phyloP scores from a whole-genome alignment of 1,140 invertebrate genomes.

The Anastatus disparis region DNA sequence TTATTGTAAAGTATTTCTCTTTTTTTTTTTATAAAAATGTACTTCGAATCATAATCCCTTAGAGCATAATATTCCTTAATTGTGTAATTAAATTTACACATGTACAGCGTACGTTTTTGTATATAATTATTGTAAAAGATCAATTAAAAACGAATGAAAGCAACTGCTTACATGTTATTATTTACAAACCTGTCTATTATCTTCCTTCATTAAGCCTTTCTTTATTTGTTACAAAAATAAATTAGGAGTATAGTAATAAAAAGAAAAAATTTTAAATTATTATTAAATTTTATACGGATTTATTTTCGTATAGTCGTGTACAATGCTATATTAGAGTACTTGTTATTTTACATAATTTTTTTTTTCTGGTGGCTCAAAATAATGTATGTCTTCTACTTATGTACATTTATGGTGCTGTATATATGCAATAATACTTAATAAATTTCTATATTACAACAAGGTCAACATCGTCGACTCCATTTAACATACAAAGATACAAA shows the following conservation, averaged over 20 bases:
- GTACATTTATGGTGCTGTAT: conserved; percentile 64
- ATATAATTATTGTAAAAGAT: conserved; percentile 29
- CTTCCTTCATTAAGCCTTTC: neutral
- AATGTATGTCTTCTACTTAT: conserved; percentile 65
- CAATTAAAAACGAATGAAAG: conserved; percentile 23
- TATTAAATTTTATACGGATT: conserved; percentile 58
- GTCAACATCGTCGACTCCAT: conserved; percentile 50
- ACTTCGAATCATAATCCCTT: neutral
- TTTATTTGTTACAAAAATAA: neutral
- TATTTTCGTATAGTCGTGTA: conserved; percentile 63
- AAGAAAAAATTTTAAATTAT: conserved; percentile 44
- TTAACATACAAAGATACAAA: conserved; percentile 67
- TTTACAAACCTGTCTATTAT: conserved; percentile 3
- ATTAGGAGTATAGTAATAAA: neutral
- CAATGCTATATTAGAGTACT: conserved; percentile 65
- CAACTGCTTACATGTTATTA: conserved; percentile 7
- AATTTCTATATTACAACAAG: conserved; percentile 55
- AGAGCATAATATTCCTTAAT: conserved; percentile 7
- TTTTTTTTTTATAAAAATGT: conserved; percentile 20
- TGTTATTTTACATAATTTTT: conserved; percentile 64
- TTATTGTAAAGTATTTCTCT: conserved; percentile 11
- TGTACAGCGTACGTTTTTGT: conserved; percentile 26
- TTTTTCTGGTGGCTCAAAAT: conserved; percentile 64
- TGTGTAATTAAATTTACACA: conserved; percentile 14
- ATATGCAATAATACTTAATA: conserved; percentile 61